Percentiles rank a stretch among this genome's conserved stretches.
These are phyloP conservation scores for Frieseomelitta varia DNA, from an alignment of 1,140 invertebrate genomes.

Conservation along the genomic window DNA sequence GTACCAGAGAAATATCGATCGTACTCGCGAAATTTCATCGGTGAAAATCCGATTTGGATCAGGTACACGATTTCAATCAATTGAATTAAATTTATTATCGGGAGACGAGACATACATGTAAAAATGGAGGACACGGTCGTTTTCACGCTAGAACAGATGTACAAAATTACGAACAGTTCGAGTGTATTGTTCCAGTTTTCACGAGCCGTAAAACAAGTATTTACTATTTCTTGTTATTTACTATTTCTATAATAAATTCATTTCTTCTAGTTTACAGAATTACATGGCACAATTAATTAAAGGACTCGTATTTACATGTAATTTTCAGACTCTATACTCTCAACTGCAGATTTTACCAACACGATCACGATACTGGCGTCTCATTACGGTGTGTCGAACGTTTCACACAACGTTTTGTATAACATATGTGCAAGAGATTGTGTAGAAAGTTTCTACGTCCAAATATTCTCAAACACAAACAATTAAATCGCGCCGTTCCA, in stretches of 20 bases:
- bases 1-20: neutral
- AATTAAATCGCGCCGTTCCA: neutral
- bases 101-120: neutral
- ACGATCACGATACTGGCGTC: neutral
- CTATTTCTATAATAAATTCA: too few species aligned
- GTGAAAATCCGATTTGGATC: neutral
- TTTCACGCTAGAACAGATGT: constrained; percentile 3
- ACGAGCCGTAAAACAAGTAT: neutral
- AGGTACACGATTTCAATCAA: neutral
- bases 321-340: neutral
- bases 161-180: neutral
- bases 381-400: neutral
- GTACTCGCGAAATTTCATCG: neutral
- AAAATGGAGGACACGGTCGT: constrained; percentile 16
- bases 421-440: neutral
- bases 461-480: neutral
- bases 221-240: neutral
- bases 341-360: neutral
- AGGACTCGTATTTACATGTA: neutral
- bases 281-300: too few species aligned
- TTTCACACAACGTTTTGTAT: neutral
- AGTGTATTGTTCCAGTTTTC: constrained; percentile 12
- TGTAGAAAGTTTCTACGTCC: neutral
- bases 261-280: too few species aligned
- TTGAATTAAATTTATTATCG: neutral